Percentiles rank a stretch among this genome's conserved stretches.
Evolutionary conservation across 2,888 invertebrate species (phyloP).

Genomic region (Myopa testacea): DNA sequence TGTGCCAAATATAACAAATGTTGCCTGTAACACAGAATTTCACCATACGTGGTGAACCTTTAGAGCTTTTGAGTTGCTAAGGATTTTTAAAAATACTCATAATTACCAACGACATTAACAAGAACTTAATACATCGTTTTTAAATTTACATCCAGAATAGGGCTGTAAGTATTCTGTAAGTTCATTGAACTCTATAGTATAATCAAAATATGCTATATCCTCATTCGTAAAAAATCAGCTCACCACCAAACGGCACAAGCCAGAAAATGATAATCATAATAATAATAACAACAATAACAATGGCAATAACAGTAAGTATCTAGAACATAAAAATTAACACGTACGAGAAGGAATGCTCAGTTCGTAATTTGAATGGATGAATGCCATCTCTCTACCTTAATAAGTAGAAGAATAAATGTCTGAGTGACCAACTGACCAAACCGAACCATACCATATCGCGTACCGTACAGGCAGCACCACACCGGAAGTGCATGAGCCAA

Average conservation of each 20-base stretch:
- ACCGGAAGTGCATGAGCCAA: constrained; percentile 32
- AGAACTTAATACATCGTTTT: no score
- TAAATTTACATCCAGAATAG: no score
- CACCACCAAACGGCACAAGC: no score
- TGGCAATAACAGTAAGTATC: background rate
- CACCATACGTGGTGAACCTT: no score
- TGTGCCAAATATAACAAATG: no score
- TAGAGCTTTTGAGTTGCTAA: no score
- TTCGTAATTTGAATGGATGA: constrained; percentile 1
- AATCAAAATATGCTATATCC: background rate
- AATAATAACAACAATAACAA: background rate
- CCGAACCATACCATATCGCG: background rate
- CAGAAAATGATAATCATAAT: background rate
- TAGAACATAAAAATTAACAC: background rate
- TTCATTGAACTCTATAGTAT: no score
- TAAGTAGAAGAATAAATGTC: constrained; percentile 15
- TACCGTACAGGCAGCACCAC: background rate
- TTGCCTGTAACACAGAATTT: no score
- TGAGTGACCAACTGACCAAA: constrained; percentile 28
- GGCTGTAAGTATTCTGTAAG: no score
- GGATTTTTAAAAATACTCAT: no score
- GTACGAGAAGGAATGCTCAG: background rate
- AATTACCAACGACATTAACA: no score
- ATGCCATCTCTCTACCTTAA: constrained; percentile 17
- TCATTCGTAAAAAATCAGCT: no score